These are phyloP conservation scores for Muscicapa striata DNA, from an alignment of 2,797 vertebrate species.

Conservation along the genomic window DNA sequence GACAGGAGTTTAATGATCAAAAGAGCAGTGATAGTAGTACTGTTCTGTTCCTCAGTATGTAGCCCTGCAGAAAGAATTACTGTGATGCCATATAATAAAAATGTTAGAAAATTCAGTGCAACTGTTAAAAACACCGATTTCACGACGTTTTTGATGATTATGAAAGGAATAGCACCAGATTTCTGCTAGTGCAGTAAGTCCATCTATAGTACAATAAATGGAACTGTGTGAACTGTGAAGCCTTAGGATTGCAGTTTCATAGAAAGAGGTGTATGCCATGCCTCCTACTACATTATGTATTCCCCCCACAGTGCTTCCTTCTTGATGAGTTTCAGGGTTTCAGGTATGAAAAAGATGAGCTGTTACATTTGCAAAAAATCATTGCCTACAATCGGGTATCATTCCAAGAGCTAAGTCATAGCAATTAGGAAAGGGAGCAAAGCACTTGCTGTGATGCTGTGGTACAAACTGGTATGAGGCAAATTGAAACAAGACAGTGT, in stretches of 20 bases:
- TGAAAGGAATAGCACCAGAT: neutral
- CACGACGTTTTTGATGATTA: conserved; percentile 5
- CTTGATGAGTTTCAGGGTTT: conserved; percentile 36
- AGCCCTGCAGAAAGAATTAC: conserved; percentile 43
- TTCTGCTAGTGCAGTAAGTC: neutral
- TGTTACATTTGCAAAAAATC: conserved; percentile 39
- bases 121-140: conserved; percentile 42
- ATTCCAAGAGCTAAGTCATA: conserved; percentile 13
- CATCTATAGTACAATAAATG: neutral
- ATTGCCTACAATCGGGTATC: neutral
- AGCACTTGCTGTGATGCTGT: neutral
- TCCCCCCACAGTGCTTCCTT: neutral
- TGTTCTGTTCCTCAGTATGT: neutral
- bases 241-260: conserved; percentile 34
- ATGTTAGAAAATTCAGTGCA: neutral
- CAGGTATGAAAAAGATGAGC: conserved; percentile 27
- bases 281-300: conserved; percentile 21
- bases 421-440: conserved; percentile 28
- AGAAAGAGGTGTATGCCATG: conserved; percentile 10
- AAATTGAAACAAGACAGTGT: neutral
- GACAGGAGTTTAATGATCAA: conserved; percentile 5
- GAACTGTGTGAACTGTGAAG: conserved; percentile 13
- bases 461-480: neutral
- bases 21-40: neutral
- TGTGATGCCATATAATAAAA: neutral